phyloP scores from a whole-genome alignment of 2,797 vertebrate species.

The Clangula hyemalis region DNA sequence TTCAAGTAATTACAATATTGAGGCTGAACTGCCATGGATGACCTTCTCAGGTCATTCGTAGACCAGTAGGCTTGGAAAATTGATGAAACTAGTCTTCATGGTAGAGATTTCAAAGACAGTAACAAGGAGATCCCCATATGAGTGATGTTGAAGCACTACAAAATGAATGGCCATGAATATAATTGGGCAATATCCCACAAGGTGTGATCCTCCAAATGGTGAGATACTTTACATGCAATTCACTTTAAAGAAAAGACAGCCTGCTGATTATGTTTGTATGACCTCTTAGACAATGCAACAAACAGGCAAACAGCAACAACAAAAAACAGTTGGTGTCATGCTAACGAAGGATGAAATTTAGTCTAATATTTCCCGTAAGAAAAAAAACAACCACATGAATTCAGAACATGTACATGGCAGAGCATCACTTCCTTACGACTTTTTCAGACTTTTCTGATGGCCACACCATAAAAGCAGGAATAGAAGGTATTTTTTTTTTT shows the following conservation, averaged over 20 bases:
- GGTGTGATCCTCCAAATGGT: background rate
- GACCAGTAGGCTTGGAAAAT: conserved; percentile 53
- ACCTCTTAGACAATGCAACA: background rate
- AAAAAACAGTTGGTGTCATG: background rate
- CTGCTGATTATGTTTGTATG: background rate
- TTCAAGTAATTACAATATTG: background rate
- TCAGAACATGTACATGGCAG: background rate
- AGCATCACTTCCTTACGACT: background rate
- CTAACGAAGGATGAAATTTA: background rate
- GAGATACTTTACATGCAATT: background rate
- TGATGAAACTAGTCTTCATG: conserved; percentile 54
- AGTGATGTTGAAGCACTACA: conserved; percentile 43
- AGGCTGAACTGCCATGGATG: conserved; percentile 24
- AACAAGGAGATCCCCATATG: conserved; percentile 52
- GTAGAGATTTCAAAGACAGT: conserved; percentile 49
- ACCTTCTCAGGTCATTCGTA: conserved; percentile 60
- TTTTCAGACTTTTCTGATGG: background rate
- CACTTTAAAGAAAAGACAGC: background rate
- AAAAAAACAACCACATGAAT: background rate
- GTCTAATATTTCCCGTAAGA: background rate
- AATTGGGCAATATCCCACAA: conserved; percentile 34
- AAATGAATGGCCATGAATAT: conserved; percentile 37
- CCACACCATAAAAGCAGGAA: background rate
- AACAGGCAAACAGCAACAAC: background rate
- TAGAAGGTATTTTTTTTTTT: background rate